Base-by-base conservation (phyloP, 2,888 invertebrate species). In the Cancer borealis region DNA sequence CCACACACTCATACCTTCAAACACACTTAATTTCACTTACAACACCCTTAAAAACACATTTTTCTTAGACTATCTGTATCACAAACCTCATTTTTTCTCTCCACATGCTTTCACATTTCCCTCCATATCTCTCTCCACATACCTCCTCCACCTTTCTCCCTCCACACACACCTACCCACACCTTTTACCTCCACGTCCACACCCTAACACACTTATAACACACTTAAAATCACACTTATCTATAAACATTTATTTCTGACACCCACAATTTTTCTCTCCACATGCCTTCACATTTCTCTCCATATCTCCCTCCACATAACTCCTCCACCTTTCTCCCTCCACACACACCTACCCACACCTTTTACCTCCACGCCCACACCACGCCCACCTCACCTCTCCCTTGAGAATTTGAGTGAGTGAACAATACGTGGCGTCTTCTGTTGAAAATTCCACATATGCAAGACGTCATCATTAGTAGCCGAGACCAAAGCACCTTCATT, bases 401-500 rank as follows among this genome's bases (percentile, higher is more conserved):
- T 98, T 97, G 99, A 99, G 97, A 99, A 99, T 97, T 99, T 99
- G 96, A 99, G 98, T 96, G 99, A 98, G 97, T 99, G 99, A 96
- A 99, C 98, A 96, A 99, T 98, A 97, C 98, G 99, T 95, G 99
- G 99, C 96, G 97, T 98, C 97, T 98, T 99, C 97, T 99, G 98
- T 96, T 99, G 97, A 97, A 99, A 98, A 97, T 98, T 99, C 99
- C 99, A 99, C 96, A 99, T 97, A 97, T 99, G 99, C 95, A 99
- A 97, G 96, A 98, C 98, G 97, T 99, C 99, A 97, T 99, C 99
- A 17, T 99, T 98, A 96, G 99, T 99, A 96, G 98, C 98, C 92
- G 99, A 98, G 96, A 99, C 98, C 96, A 99, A 97, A 94, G 98
- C 98, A 94, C 99, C 99, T 97, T 99, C 99, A 97, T 99, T 99